A percentile compares a stretch with the other conserved stretches of the same genome.
Conservation (phyloP, 2,797 vertebrate genomes). For the Sebastes steindachneri region DNA sequence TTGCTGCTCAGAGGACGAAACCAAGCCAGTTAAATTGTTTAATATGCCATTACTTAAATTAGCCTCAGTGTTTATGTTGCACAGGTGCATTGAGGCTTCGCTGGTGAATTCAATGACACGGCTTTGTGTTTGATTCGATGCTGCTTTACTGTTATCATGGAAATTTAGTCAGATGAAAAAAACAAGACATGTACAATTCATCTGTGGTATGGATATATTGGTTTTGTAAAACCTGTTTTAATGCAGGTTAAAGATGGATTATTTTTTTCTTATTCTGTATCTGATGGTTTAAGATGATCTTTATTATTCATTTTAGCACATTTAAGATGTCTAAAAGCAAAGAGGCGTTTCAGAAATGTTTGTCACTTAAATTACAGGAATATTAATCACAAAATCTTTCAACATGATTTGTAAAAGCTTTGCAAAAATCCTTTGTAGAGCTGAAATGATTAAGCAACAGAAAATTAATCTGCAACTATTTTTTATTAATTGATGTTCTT, state of each 20-base stretch:
- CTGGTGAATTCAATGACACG: conserved; percentile 39
- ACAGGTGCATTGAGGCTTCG: conserved; percentile 42
- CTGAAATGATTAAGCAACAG: neutral
- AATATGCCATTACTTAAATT: conserved; percentile 70
- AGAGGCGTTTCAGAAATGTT: neutral
- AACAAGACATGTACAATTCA: neutral
- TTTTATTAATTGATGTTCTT: neutral
- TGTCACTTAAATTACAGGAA: neutral
- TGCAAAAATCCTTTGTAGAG: neutral
- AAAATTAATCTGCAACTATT: neutral
- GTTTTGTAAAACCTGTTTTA: neutral
- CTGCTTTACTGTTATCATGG: neutral
- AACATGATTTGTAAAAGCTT: neutral
- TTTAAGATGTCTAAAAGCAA: neutral
- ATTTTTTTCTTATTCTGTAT: neutral
- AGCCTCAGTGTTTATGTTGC: conserved; percentile 55
- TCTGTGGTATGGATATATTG: neutral
- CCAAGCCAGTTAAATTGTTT: conserved; percentile 68
- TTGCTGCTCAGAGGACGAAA: conserved; percentile 63
- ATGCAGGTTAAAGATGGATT: neutral
- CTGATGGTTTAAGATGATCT: neutral
- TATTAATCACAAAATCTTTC: neutral
- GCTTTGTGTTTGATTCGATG: conserved; percentile 50
- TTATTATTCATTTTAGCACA: neutral
- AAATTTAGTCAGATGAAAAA: neutral